phyloP scores from a whole-genome alignment of 1,140 invertebrate species.

The Teleogryllus occipitalis region DNA sequence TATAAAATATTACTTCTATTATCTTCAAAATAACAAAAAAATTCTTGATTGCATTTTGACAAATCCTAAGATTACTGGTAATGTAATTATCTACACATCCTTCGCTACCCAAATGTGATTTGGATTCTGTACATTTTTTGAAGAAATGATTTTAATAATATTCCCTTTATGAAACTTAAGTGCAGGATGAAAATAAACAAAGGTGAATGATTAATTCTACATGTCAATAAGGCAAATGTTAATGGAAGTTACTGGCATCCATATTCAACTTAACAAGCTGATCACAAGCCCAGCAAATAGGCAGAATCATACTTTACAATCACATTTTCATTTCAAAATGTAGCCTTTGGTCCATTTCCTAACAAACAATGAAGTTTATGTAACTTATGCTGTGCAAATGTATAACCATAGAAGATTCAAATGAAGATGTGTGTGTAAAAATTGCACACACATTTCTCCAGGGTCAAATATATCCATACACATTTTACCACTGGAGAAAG shows the following conservation, averaged over 20 bases:
- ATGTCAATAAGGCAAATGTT: background rate
- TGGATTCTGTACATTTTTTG: too few relatives aligned
- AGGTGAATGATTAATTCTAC: too few relatives aligned
- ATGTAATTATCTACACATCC: too few relatives aligned
- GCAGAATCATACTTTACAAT: background rate
- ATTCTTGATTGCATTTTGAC: too few relatives aligned
- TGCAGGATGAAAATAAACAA: too few relatives aligned
- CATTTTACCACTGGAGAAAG: background rate
- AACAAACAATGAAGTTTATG: background rate
- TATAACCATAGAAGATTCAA: background rate
- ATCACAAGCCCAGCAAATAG: background rate
- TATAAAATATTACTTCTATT: too few relatives aligned
- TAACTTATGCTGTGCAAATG: background rate
- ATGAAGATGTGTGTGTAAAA: background rate
- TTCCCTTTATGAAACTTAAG: too few relatives aligned
- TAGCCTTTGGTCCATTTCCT: background rate
- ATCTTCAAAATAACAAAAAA: too few relatives aligned
- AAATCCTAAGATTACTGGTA: too few relatives aligned
- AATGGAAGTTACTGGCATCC: background rate
- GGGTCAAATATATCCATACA: background rate
- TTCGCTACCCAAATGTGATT: too few relatives aligned
- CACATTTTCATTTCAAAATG: background rate
- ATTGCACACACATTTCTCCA: background rate
- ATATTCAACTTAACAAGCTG: background rate
- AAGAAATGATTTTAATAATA: too few relatives aligned